Conservation (phyloP, 2,797 vertebrate species). For the Labeo calbasu region DNA sequence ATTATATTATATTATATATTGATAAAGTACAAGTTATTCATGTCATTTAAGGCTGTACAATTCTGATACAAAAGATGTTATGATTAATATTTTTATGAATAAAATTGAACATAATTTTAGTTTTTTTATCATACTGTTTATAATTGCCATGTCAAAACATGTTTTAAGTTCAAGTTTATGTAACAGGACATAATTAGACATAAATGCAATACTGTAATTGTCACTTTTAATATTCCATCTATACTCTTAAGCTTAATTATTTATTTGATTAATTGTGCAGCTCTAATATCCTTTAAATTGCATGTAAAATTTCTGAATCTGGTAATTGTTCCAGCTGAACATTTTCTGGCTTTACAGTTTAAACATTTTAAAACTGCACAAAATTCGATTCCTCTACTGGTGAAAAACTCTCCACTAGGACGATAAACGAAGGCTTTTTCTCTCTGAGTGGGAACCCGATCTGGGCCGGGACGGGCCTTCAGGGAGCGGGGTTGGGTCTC, state of each 20-base stretch:
- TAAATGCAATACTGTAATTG: not conserved
- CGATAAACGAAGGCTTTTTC: slow-evolving; percentile 56
- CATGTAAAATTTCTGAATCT: not conserved
- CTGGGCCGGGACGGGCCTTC: slow-evolving; percentile 57
- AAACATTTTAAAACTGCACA: not conserved
- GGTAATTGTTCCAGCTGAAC: not conserved
- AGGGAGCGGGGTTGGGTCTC: slow-evolving; percentile 65
- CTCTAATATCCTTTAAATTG: not conserved
- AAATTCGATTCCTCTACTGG: not conserved
- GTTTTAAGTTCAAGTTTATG: not conserved
- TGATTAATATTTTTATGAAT: not conserved
- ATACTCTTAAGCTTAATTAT: not conserved
- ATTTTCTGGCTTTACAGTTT: not conserved
- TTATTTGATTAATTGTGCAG: slow-evolving; percentile 1
- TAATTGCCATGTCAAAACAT: not conserved
- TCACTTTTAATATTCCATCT: not conserved
- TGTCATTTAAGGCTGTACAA: not conserved
- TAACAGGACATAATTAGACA: not conserved
- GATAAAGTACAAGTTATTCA: not conserved
- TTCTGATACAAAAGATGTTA: not conserved
- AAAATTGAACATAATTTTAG: not conserved
- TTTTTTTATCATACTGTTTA: not conserved
- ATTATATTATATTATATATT: not conserved
- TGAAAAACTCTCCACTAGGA: not conserved
- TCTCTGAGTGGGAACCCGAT: slow-evolving; percentile 64